A percentile compares a stretch with the other conserved stretches of the same genome.
phyloP scores from a whole-genome alignment of 2,797 vertebrate species.

The Malacoctenus gilli region DNA sequence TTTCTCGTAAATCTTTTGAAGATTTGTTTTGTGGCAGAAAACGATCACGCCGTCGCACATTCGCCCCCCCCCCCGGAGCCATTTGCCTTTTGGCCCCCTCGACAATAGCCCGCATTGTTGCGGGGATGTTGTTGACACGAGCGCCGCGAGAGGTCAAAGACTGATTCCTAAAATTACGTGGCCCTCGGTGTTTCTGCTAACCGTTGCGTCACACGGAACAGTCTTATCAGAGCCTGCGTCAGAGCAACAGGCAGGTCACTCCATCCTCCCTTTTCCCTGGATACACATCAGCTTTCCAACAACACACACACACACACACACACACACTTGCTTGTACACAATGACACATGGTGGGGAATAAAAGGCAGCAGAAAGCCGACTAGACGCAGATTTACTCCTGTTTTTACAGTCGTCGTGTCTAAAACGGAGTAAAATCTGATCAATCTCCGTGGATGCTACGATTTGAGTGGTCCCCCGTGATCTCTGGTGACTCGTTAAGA shows the following conservation, averaged over 20 bases:
- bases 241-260: slow-evolving; percentile 64
- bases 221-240: slow-evolving; percentile 76
- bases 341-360: background rate
- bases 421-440: too few species aligned
- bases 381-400: slow-evolving; percentile 28
- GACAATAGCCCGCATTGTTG: slow-evolving; percentile 49
- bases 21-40: slow-evolving; percentile 20
- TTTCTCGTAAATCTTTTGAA: background rate
- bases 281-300: slow-evolving; percentile 36
- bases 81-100: slow-evolving; percentile 35
- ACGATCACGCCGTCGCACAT: background rate
- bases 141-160: slow-evolving; percentile 69
- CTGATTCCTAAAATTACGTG: slow-evolving; percentile 76
- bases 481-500: too few species aligned
- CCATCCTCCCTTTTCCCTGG: slow-evolving; percentile 48
- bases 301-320: slow-evolving; percentile 22
- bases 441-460: too few species aligned
- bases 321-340: too few species aligned
- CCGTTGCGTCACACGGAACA: slow-evolving; percentile 68
- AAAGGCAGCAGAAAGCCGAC: slow-evolving; percentile 5
- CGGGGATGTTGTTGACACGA: slow-evolving; percentile 62
- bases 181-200: slow-evolving; percentile 64
- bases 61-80: slow-evolving; percentile 3
- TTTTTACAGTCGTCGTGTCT: slow-evolving; percentile 1
- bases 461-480: too few species aligned